A percentile compares a stretch with the other conserved stretches of the same genome.
phyloP scores from a whole-genome alignment of 37 sponge, comb jelly and placozoan genomes.

The Geodia barretti region DNA sequence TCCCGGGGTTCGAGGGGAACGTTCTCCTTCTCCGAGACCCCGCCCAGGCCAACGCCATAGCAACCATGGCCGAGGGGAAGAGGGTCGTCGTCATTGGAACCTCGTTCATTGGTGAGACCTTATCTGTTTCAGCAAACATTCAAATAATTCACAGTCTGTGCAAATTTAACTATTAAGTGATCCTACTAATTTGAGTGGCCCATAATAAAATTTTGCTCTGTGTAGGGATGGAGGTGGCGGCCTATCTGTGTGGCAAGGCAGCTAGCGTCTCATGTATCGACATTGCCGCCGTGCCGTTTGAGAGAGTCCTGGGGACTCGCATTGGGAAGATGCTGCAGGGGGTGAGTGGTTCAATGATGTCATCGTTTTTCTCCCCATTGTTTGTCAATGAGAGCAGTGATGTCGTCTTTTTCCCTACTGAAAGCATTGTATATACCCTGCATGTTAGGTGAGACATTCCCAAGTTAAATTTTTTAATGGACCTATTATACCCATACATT shows the following conservation, averaged over 20 bases:
- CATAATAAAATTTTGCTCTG: too few species aligned
- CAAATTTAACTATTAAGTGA: too few species aligned
- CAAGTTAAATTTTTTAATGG: too few species aligned
- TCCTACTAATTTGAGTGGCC: background rate
- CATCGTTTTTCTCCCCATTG: too few species aligned
- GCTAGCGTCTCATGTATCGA: slow-evolving; percentile 76
- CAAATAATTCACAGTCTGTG: background rate
- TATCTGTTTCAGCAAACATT: background rate
- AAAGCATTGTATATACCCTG: too few species aligned
- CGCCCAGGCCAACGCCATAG: slow-evolving; percentile 76
- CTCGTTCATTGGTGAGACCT: slow-evolving; percentile 83
- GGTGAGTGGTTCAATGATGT: slow-evolving; percentile 29
- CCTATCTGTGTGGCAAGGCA: slow-evolving; percentile 74
- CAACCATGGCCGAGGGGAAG: slow-evolving; percentile 56
- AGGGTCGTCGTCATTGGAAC: slow-evolving; percentile 88
- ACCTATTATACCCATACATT: too few species aligned
- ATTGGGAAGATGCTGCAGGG: slow-evolving; percentile 72
- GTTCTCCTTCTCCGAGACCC: slow-evolving; percentile 77
- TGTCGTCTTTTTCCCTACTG: too few species aligned
- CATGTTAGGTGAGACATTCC: too few species aligned
- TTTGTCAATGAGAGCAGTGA: too few species aligned
- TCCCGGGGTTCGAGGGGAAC: slow-evolving; percentile 74
- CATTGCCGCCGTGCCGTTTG: slow-evolving; percentile 74
- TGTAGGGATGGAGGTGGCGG: slow-evolving; percentile 88
- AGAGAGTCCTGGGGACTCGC: slow-evolving; percentile 60